Conservation (phyloP, 1,140 invertebrate genomes). For the Drosophila orosa region DNA sequence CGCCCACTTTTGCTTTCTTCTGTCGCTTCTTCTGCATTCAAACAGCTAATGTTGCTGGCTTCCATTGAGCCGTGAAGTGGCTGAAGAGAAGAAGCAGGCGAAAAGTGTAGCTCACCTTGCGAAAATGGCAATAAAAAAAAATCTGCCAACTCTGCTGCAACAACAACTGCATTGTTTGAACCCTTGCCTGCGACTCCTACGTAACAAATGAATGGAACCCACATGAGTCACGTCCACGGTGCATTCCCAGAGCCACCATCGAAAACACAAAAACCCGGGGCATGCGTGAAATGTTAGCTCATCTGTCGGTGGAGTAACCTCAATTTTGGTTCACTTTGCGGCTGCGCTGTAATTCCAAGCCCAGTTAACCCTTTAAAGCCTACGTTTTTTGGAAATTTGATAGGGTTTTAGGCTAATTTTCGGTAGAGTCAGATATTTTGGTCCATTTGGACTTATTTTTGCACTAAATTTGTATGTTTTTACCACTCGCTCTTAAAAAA, state of each 20-base stretch:
- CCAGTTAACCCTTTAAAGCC: constrained; percentile 36
- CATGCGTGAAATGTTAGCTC: constrained; percentile 71
- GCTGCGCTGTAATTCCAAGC: constrained; percentile 62
- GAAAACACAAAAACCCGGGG: constrained; percentile 15
- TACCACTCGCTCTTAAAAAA: no score
- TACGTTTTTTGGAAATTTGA: neutral
- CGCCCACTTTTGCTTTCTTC: constrained; percentile 75
- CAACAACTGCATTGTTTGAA: constrained; percentile 37
- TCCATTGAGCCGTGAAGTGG: constrained; percentile 37
- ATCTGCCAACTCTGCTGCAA: constrained; percentile 29
- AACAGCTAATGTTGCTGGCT: neutral
- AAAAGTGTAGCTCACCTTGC: constrained; percentile 40
- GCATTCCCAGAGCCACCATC: constrained; percentile 26
- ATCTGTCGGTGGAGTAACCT: constrained; percentile 71
- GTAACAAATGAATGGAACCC: constrained; percentile 57
- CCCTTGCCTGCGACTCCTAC: constrained; percentile 10
- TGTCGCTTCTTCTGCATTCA: constrained; percentile 24
- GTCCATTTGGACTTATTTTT: no score
- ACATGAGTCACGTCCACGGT: constrained; percentile 64
- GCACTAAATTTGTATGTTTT: no score
- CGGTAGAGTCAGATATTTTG: neutral
- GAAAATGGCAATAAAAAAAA: constrained; percentile 30
- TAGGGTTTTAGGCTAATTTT: neutral
- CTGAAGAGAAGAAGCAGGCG: neutral
- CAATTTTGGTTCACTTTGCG: constrained; percentile 76